phyloP scores from a whole-genome alignment of 2,797 vertebrate genomes.

The Phataginus tricuspis region DNA sequence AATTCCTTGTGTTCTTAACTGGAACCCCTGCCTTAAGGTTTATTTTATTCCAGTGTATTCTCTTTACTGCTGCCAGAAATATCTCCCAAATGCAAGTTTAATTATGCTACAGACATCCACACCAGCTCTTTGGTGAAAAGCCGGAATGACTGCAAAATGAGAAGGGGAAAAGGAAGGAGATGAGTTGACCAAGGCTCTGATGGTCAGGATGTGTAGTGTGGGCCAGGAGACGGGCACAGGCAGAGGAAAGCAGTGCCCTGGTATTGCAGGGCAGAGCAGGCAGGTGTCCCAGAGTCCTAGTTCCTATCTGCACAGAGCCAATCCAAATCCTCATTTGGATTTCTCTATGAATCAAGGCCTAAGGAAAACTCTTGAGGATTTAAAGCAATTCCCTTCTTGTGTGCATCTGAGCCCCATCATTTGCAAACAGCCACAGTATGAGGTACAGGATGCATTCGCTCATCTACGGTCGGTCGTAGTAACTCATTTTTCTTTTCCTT shows the following conservation, averaged over 20 bases:
- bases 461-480: neutral
- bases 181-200: neutral
- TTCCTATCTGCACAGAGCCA: no score
- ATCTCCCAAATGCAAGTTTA: neutral
- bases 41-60: neutral
- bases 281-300: neutral
- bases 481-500: neutral
- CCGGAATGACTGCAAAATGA: neutral
- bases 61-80: neutral
- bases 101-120: neutral
- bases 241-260: neutral
- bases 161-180: neutral
- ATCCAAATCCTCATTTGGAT: neutral
- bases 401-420: neutral
- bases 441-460: neutral
- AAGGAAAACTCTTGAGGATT: neutral
- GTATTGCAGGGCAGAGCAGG: fast-evolving
- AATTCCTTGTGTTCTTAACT: neutral
- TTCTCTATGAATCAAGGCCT: neutral
- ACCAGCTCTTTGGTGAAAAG: neutral
- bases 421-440: neutral
- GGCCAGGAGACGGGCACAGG: neutral
- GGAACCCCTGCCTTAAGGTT: neutral
- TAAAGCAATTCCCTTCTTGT: neutral
- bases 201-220: neutral